Conservation (phyloP, 2,797 vertebrate species). For the Sebastes vulpes region DNA sequence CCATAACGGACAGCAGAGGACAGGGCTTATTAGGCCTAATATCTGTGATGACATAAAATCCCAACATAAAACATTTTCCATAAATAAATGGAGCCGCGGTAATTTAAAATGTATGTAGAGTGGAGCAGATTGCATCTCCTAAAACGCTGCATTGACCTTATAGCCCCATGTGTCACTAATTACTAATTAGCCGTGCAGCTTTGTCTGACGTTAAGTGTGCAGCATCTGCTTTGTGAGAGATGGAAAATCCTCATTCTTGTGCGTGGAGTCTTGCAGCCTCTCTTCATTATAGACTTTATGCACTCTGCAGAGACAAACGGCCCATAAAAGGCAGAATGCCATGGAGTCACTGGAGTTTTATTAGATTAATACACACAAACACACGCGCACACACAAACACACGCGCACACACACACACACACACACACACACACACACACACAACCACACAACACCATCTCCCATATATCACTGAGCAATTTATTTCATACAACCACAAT, state of each 20-base stretch:
- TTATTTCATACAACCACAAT: conserved; percentile 49
- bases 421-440: conserved; percentile 2
- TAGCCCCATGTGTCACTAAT: conserved; percentile 5
- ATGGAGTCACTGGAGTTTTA: conserved; percentile 14
- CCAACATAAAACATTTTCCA: neutral
- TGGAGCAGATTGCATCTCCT: conserved; percentile 19
- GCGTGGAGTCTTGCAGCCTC: neutral
- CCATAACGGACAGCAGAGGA: neutral
- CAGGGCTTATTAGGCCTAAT: neutral
- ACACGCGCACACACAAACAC: neutral
- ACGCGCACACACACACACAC: neutral
- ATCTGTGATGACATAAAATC: neutral
- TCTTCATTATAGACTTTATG: conserved; percentile 23
- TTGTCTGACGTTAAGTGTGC: conserved; percentile 23
- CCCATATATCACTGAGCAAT: conserved; percentile 31
- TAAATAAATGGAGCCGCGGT: neutral
- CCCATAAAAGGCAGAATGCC: conserved; percentile 40
- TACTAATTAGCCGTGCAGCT: conserved; percentile 36
- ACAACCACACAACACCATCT: conserved; percentile 44
- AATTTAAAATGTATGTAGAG: neutral
- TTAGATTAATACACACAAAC: conserved; percentile 1
- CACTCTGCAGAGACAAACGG: neutral
- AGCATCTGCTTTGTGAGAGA: conserved; percentile 17
- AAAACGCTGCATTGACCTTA: conserved; percentile 33
- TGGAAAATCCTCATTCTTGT: neutral